Percentiles rank a stretch among this genome's conserved stretches.
Conservation (phyloP, 2,797 vertebrate genomes). For the Parotocinclus haroldoi region DNA sequence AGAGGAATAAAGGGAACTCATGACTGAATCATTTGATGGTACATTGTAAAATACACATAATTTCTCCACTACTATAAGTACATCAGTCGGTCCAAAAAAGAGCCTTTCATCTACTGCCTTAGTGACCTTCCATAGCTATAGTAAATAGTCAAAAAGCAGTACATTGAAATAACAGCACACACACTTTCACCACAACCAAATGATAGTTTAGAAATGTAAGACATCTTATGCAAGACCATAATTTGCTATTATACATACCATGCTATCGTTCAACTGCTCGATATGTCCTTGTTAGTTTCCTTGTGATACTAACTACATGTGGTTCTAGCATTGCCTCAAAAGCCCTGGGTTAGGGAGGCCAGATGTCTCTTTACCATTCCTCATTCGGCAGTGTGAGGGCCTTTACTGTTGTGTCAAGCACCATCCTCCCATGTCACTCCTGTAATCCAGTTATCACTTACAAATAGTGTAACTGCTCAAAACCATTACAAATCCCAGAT, state of each 20-base stretch:
- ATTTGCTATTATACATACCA: constrained; percentile 44
- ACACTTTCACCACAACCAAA: neutral
- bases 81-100: constrained; percentile 13
- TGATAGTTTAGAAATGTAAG: neutral
- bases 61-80: too few relatives aligned
- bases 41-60: constrained; percentile 18
- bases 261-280: constrained; percentile 24
- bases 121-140: too few relatives aligned
- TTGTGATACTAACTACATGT: constrained; percentile 29
- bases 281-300: constrained; percentile 31
- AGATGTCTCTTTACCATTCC: constrained; percentile 28
- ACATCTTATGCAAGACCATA: too few relatives aligned
- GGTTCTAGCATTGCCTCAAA: constrained; percentile 32
- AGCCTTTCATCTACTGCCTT: constrained; percentile 1
- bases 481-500: constrained; percentile 6
- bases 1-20: constrained; percentile 37
- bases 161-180: too few relatives aligned
- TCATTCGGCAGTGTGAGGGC: constrained; percentile 38
- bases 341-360: neutral
- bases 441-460: constrained; percentile 42
- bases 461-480: constrained; percentile 25
- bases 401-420: constrained; percentile 31
- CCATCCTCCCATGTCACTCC: constrained; percentile 39
- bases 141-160: too few relatives aligned
- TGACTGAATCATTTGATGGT: constrained; percentile 21